These are phyloP conservation scores for Hyppa rectilinea DNA, from an alignment of 2,888 invertebrate genomes.

Conservation along the genomic window DNA sequence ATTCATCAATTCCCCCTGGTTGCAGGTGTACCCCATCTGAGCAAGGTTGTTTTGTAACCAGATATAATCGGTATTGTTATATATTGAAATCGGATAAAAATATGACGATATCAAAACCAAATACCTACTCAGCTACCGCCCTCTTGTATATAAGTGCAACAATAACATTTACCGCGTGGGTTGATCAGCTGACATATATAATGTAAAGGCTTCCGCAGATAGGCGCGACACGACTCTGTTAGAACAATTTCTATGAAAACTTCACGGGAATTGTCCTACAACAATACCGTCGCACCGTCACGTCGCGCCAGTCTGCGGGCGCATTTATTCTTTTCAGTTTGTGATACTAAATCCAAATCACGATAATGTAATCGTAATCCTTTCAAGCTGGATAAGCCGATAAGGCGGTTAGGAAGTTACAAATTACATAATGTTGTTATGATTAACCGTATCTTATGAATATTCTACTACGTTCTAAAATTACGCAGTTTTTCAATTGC, in stretches of 20 bases:
- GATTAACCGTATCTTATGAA: conserved; percentile 23
- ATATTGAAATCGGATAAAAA: conserved; percentile 3
- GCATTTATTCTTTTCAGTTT: conserved; percentile 35
- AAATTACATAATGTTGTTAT: conserved; percentile 37
- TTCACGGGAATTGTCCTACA: too few relatives aligned
- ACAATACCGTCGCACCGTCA: too few relatives aligned
- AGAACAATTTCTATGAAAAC: too few relatives aligned
- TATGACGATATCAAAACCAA: background rate
- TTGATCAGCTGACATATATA: conserved; percentile 33
- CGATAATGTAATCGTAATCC: conserved; percentile 53
- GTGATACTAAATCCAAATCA: conserved; percentile 32
- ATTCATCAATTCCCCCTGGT: background rate
- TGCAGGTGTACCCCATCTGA: background rate
- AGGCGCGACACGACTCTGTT: too few relatives aligned
- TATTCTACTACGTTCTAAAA: conserved; percentile 7
- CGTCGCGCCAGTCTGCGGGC: too few relatives aligned
- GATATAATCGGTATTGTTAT: background rate
- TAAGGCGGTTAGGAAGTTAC: conserved; percentile 33
- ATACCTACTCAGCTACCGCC: background rate
- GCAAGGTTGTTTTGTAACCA: background rate
- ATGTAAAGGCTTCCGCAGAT: too few relatives aligned
- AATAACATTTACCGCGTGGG: conserved; percentile 11
- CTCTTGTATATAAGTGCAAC: background rate
- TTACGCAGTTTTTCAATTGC: conserved; percentile 19
- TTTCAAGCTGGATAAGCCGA: conserved; percentile 37